Conservation (phyloP, 1,140 invertebrate genomes). For the Heliothis subflexa region DNA sequence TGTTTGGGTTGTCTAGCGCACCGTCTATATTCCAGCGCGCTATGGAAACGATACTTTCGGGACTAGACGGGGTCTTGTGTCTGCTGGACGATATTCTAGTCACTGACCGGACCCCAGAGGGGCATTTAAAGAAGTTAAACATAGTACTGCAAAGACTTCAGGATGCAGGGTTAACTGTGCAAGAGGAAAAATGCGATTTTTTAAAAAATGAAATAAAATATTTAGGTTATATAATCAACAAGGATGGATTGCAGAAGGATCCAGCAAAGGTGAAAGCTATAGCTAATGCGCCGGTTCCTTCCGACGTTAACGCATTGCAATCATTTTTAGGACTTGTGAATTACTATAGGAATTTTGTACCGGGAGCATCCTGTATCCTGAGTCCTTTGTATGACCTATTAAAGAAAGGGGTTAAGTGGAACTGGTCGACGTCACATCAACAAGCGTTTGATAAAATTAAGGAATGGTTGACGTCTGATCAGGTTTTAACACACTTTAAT, state of each 20-base stretch:
- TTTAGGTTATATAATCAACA: slow-evolving; percentile 54
- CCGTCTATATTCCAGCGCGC: slow-evolving; percentile 62
- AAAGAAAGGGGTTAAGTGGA: slow-evolving; percentile 48
- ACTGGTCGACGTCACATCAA: slow-evolving; percentile 55
- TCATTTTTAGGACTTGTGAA: slow-evolving; percentile 60
- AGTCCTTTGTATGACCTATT: slow-evolving; percentile 66
- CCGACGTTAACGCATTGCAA: slow-evolving; percentile 51
- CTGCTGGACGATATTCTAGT: slow-evolving; percentile 53
- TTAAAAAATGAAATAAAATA: slow-evolving; percentile 50
- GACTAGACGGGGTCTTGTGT: slow-evolving; percentile 48
- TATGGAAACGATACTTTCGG: slow-evolving; percentile 52
- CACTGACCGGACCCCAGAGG: slow-evolving; percentile 36
- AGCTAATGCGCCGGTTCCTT: slow-evolving; percentile 32
- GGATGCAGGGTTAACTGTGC: slow-evolving; percentile 50
- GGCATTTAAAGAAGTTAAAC: slow-evolving; percentile 45
- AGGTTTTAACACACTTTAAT: slow-evolving; percentile 72
- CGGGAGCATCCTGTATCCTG: slow-evolving; percentile 66
- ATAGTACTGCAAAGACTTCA: slow-evolving; percentile 50
- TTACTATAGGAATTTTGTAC: slow-evolving; percentile 74
- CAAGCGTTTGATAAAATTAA: slow-evolving; percentile 63
- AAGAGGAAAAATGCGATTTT: slow-evolving; percentile 51
- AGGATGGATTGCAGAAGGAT: slow-evolving; percentile 47
- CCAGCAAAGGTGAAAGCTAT: slow-evolving; percentile 51
- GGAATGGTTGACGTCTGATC: slow-evolving; percentile 58
- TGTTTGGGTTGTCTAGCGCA: slow-evolving; percentile 53